Conservation (phyloP, 2,888 invertebrate species). For the Drosophila leonis region DNA sequence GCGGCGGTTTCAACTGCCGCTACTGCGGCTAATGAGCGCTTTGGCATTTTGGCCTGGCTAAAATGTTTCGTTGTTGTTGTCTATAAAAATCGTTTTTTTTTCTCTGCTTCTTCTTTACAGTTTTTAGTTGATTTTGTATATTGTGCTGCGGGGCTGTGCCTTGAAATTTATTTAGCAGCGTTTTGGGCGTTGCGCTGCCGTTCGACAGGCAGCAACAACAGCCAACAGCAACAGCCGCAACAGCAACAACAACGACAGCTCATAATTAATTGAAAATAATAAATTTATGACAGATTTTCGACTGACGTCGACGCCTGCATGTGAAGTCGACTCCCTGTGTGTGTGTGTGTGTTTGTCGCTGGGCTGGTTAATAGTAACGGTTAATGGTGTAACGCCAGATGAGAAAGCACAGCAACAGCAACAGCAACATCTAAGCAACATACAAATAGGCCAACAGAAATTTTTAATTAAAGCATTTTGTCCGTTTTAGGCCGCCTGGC, state of each 20-base stretch:
- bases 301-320: constrained; percentile 55
- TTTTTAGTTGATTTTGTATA: constrained; percentile 13
- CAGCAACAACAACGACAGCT: constrained; percentile 33
- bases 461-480: constrained; percentile 80
- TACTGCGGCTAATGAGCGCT: constrained; percentile 68
- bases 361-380: constrained; percentile 72
- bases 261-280: constrained; percentile 80
- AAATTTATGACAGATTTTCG: constrained; percentile 79
- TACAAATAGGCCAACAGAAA: constrained; percentile 74
- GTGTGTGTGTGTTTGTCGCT: constrained; percentile 22
- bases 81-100: constrained; percentile 56
- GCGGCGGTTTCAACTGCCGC: neutral
- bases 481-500: constrained; percentile 31
- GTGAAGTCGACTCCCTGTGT: constrained; percentile 25
- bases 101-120: constrained; percentile 2
- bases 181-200: constrained; percentile 67
- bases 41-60: constrained; percentile 75
- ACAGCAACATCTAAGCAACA: constrained; percentile 39
- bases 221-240: constrained; percentile 8
- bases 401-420: constrained; percentile 17
- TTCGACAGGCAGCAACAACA: constrained; percentile 51
- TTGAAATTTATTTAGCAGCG: constrained; percentile 72
- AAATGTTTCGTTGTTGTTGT: constrained; percentile 47
- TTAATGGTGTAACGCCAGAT: constrained; percentile 71
- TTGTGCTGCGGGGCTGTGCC: constrained; percentile 24